Conservation (phyloP, 2,888 invertebrate genomes). For the Onthophagus sagittarius region DNA sequence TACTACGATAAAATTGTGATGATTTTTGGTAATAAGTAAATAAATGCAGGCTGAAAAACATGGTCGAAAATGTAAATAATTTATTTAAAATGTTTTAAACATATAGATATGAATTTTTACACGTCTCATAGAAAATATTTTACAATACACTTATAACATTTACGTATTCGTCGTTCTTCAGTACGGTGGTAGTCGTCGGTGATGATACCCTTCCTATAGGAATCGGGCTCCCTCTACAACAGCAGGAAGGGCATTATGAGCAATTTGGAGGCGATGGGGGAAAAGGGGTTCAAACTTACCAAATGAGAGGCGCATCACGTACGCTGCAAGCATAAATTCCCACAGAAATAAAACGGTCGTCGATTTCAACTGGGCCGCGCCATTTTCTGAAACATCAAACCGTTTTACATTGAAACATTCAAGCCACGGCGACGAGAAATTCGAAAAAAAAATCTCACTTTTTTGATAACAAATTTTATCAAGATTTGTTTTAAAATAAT, state of each 20-base stretch:
- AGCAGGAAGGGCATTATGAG: background rate
- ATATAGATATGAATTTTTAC: conserved; percentile 11
- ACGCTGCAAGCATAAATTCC: conserved; percentile 19
- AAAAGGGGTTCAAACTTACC: conserved; percentile 15
- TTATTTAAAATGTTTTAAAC: conserved; percentile 11
- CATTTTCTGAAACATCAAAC: conserved; percentile 20
- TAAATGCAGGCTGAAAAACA: no score
- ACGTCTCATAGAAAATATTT: conserved; percentile 13
- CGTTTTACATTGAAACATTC: conserved; percentile 13
- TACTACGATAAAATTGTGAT: no score
- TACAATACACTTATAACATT: conserved; percentile 10
- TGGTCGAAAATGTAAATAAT: conserved; percentile 7
- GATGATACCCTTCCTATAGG: background rate
- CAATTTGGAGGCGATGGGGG: background rate
- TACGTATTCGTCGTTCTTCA: conserved; percentile 5
- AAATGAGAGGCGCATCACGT: conserved; percentile 20
- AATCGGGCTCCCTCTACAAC: conserved; percentile 7
- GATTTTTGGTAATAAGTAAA: no score
- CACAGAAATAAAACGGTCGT: conserved; percentile 17
- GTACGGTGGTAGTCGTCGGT: background rate
- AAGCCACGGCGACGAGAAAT: background rate
- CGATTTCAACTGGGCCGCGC: conserved; percentile 13
- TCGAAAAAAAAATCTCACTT: background rate
- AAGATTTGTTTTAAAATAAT: background rate
- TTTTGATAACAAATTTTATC: background rate